A percentile compares a stretch with the other conserved stretches of the same genome.
Conservation (phyloP, 2,797 vertebrate genomes). For the Allobates femoralis region DNA sequence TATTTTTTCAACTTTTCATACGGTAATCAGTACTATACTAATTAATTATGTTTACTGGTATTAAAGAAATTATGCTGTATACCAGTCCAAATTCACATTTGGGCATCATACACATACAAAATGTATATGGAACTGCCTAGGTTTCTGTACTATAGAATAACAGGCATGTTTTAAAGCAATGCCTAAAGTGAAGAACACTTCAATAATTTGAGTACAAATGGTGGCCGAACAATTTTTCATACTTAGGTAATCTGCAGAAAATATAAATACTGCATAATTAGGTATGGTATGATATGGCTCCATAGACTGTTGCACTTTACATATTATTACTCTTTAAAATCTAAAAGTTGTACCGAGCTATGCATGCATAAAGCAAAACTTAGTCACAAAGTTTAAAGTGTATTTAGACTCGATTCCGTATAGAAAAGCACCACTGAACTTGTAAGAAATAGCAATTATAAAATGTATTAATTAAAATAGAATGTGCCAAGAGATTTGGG, state of each 20-base stretch:
- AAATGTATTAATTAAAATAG: background rate
- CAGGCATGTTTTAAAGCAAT: background rate
- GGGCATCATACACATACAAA: background rate
- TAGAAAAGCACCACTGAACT: background rate
- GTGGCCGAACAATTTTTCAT: background rate
- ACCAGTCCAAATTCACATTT: background rate
- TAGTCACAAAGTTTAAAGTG: background rate
- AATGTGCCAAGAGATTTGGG: background rate
- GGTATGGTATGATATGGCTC: background rate
- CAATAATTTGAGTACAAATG: background rate
- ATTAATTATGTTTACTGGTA: background rate
- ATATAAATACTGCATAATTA: background rate
- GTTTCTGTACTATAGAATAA: background rate
- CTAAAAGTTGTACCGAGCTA: background rate
- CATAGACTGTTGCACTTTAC: background rate
- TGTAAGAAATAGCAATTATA: background rate
- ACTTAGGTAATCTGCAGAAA: background rate
- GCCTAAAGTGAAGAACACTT: background rate
- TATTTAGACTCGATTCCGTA: background rate
- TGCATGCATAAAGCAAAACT: background rate
- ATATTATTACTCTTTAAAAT: background rate
- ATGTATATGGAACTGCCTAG: background rate
- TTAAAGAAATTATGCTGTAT: background rate
- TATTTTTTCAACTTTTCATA: background rate
- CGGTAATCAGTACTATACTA: background rate